phyloP scores from a whole-genome alignment of 2,888 invertebrate genomes.

The Drymonia ruficornis region DNA sequence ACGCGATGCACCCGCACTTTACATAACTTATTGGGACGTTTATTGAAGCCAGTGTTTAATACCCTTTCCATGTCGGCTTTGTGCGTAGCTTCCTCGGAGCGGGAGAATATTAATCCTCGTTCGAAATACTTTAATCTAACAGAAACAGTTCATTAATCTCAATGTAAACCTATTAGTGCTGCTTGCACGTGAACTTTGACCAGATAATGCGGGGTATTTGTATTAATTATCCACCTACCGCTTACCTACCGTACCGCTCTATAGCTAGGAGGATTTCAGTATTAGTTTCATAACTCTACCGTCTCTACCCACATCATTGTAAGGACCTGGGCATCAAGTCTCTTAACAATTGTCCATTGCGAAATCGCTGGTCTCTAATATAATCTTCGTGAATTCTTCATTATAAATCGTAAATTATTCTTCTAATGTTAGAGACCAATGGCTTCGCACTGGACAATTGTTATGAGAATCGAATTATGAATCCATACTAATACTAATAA shows the following conservation, averaged over 20 bases:
- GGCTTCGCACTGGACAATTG: too few relatives aligned
- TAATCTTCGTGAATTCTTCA: too few relatives aligned
- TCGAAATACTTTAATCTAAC: conserved; percentile 62
- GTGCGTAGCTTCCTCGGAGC: conserved; percentile 69
- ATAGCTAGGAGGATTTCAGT: conserved; percentile 19
- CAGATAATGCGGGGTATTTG: conserved; percentile 24
- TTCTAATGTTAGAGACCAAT: too few relatives aligned
- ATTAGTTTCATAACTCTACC: conserved; percentile 13
- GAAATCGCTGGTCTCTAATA: too few relatives aligned
- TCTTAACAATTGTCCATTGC: too few relatives aligned
- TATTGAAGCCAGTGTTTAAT: conserved; percentile 82
- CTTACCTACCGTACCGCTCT: conserved; percentile 19
- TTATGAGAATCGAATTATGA: too few relatives aligned
- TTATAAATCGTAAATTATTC: too few relatives aligned
- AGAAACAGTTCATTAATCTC: conserved; percentile 68
- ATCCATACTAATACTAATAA: too few relatives aligned
- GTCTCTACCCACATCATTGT: neutral
- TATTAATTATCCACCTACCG: conserved; percentile 22
- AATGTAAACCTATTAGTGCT: conserved; percentile 46
- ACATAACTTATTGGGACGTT: conserved; percentile 83
- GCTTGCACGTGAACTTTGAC: conserved; percentile 34
- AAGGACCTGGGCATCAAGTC: too few relatives aligned
- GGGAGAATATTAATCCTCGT: conserved; percentile 72
- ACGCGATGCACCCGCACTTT: conserved; percentile 83
- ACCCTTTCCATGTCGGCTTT: conserved; percentile 79